Conservation (phyloP, 2,797 vertebrate genomes). For the Florisuga fusca region DNA sequence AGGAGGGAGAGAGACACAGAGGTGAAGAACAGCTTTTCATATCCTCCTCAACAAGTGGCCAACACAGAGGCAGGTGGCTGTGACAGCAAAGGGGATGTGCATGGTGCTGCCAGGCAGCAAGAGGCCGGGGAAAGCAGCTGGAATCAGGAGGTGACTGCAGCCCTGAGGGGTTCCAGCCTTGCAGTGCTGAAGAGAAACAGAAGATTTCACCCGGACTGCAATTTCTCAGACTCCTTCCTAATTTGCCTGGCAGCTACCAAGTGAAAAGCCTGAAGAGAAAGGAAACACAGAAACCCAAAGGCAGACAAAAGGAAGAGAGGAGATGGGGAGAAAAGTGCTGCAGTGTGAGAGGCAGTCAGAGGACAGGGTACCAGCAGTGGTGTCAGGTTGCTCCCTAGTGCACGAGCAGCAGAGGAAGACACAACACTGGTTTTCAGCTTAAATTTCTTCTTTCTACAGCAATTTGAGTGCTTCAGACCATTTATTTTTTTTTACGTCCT, state of each 20-base stretch:
- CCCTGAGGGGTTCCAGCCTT: background rate
- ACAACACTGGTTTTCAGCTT: background rate
- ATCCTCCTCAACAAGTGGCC: background rate
- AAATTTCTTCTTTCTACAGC: slow-evolving; percentile 32
- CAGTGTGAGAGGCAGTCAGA: background rate
- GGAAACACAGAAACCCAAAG: background rate
- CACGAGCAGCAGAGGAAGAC: background rate
- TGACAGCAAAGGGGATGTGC: background rate
- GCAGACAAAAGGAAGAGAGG: background rate
- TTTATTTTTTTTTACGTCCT: background rate
- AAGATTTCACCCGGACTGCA: background rate
- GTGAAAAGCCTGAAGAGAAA: background rate
- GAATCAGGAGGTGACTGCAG: background rate
- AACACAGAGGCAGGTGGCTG: background rate
- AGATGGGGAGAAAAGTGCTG: background rate
- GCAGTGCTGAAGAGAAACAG: background rate
- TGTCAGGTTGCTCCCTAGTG: background rate
- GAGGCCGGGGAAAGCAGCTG: background rate
- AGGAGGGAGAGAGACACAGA: background rate
- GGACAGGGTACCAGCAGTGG: background rate
- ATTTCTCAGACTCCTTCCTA: background rate
- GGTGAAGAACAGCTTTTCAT: background rate
- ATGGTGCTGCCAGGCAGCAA: fast-evolving
- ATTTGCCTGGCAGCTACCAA: background rate
- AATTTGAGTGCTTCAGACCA: background rate